Conservation (phyloP, 2,888 invertebrate genomes). For the Apamea monoglypha region DNA sequence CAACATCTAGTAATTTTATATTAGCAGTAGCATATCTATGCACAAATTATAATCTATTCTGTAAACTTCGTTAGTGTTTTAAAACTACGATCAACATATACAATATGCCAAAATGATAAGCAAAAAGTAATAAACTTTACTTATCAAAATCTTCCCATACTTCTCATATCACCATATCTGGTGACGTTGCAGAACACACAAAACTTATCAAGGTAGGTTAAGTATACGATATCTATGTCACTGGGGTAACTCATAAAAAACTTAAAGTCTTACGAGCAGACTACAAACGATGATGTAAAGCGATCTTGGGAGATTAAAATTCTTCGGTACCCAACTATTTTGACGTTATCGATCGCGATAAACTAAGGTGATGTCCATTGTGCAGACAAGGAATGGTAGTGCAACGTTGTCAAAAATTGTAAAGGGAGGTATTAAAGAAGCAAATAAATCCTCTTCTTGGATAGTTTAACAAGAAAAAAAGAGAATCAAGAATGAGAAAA, state of each 20-base stretch:
- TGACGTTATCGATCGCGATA: conserved; percentile 63
- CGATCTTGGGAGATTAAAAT: conserved; percentile 67
- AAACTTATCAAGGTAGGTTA: conserved; percentile 39
- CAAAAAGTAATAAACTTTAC: conserved; percentile 10
- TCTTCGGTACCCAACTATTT: conserved; percentile 65
- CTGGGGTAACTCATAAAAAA: conserved; percentile 49
- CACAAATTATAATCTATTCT: background rate
- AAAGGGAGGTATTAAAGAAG: no score
- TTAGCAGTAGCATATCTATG: background rate
- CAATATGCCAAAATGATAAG: conserved; percentile 1
- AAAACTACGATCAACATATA: background rate
- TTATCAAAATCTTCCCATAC: conserved; percentile 40
- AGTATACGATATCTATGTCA: conserved; percentile 48
- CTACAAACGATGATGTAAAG: conserved; percentile 55
- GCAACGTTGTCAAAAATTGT: conserved; percentile 2
- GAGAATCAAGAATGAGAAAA: background rate
- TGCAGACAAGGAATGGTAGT: conserved; percentile 29
- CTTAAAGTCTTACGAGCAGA: conserved; percentile 51
- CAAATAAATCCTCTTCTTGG: background rate
- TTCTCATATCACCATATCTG: conserved; percentile 14
- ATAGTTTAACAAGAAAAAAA: background rate
- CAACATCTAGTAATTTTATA: background rate
- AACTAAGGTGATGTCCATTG: conserved; percentile 43
- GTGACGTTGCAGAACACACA: conserved; percentile 39
- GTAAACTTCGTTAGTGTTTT: background rate